These are phyloP conservation scores for Cranoglanis bouderius DNA, from an alignment of 2,113 vertebrate genomes.

Conservation along the genomic window DNA sequence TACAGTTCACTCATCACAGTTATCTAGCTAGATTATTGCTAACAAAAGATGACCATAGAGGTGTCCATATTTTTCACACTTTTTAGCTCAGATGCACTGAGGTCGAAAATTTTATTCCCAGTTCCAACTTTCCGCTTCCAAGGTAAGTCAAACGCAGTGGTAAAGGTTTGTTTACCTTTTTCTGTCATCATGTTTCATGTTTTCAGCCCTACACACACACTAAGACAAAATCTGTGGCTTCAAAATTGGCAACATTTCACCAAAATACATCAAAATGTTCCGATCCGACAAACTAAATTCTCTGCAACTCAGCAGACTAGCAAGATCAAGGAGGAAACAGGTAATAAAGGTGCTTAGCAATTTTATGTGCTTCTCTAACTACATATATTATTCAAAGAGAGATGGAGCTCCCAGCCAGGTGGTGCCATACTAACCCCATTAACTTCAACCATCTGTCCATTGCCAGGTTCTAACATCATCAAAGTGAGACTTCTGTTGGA, in stretches of 20 bases:
- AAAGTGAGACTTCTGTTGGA: slow-evolving; percentile 22
- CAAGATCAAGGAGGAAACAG: not conserved
- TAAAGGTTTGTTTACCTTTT: not conserved
- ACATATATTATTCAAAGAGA: slow-evolving; percentile 23
- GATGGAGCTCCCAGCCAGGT: slow-evolving; percentile 19
- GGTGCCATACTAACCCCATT: slow-evolving; percentile 42
- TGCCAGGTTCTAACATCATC: slow-evolving; percentile 19
- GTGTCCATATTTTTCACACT: not conserved
- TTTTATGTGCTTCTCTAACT: slow-evolving; percentile 10
- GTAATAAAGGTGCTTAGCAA: slow-evolving; percentile 3
- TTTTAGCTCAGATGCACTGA: not conserved
- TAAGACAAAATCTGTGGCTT: not conserved
- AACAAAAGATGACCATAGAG: not conserved
- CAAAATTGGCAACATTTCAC: not conserved
- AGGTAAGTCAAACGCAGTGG: not conserved
- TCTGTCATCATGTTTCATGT: not conserved
- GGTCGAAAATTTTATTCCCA: not conserved
- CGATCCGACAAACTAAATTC: not conserved
- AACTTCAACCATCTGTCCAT: slow-evolving; percentile 38
- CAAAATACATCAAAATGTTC: not conserved
- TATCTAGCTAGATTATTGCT: not conserved
- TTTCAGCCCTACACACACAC: not conserved
- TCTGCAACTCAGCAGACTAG: not conserved
- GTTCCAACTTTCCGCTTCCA: not conserved
- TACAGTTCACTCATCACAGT: not conserved